Conservation (phyloP, 2,888 invertebrate genomes). For the Busseola fusca region DNA sequence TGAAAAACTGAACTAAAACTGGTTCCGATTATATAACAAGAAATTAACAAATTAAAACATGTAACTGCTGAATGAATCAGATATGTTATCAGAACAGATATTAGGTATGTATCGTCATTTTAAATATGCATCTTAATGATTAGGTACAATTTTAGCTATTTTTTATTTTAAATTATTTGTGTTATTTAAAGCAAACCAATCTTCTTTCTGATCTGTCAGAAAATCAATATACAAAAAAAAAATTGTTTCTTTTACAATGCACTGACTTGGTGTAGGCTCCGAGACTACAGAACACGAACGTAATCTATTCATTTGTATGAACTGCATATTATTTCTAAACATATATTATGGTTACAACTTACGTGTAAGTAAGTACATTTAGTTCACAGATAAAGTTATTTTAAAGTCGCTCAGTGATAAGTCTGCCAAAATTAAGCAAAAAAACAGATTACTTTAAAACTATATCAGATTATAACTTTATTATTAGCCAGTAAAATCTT, state of each 20-base stretch:
- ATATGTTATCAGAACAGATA: not conserved
- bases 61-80: not conserved
- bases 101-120: not conserved
- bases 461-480: too few relatives aligned
- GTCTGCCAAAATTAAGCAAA: not conserved
- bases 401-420: slow-evolving; percentile 45
- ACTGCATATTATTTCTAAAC: slow-evolving; percentile 7
- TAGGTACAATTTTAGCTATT: not conserved
- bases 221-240: not conserved
- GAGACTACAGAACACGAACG: slow-evolving; percentile 44
- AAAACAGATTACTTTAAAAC: not conserved
- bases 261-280: slow-evolving; percentile 30
- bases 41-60: not conserved
- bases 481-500: not conserved
- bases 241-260: not conserved
- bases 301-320: slow-evolving; percentile 40
- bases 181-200: not conserved
- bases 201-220: not conserved
- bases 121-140: not conserved
- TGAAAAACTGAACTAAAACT: not conserved
- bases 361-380: slow-evolving; percentile 26
- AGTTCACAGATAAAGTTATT: slow-evolving; percentile 6
- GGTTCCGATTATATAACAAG: not conserved
- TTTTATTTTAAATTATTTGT: not conserved
- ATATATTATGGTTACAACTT: slow-evolving; percentile 27